These are phyloP conservation scores for Caenorhabditis wallacei DNA, from an alignment of 2,888 invertebrate genomes.

Conservation along the genomic window DNA sequence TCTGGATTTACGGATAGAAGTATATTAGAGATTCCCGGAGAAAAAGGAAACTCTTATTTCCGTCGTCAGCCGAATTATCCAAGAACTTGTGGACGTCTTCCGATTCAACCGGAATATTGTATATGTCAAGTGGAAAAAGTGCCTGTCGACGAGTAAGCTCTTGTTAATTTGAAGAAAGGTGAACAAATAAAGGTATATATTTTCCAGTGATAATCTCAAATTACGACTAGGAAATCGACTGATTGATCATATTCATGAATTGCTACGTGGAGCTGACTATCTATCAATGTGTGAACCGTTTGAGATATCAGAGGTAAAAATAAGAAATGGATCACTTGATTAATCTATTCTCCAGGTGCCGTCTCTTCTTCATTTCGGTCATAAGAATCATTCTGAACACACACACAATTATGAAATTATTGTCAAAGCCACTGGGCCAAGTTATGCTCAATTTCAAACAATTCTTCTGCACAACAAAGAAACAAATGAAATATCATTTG, in stretches of 20 bases:
- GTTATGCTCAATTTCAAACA: conserved; percentile 37
- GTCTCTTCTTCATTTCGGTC: conserved; percentile 26
- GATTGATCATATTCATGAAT: conserved; percentile 27
- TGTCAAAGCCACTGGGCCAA: conserved; percentile 15
- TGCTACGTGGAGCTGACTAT: conserved; percentile 9
- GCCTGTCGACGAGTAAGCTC: conserved; percentile 3
- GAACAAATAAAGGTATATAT: too few species aligned
- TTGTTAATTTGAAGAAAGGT: not conserved
- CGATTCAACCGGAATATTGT: conserved; percentile 67
- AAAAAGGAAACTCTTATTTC: conserved; percentile 63
- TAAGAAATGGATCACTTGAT: too few species aligned
- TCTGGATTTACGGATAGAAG: conserved; percentile 16
- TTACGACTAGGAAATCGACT: conserved; percentile 9
- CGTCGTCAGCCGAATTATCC: conserved; percentile 51
- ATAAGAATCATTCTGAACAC: conserved; percentile 20
- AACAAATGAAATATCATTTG: conserved; percentile 16
- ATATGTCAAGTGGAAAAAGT: conserved; percentile 60
- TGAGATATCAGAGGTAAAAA: conserved; percentile 24
- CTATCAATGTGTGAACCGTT: conserved; percentile 26
- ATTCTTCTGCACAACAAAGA: conserved; percentile 8
- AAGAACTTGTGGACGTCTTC: conserved; percentile 62
- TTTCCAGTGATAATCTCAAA: conserved; percentile 35
- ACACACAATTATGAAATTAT: conserved; percentile 30
- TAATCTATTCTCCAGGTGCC: not conserved
- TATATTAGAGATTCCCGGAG: conserved; percentile 33